Evolutionary conservation across 2,797 vertebrate species (phyloP), one percentile per base, ranked within the genome.

Genomic region (Eospalax fontanierii): DNA sequence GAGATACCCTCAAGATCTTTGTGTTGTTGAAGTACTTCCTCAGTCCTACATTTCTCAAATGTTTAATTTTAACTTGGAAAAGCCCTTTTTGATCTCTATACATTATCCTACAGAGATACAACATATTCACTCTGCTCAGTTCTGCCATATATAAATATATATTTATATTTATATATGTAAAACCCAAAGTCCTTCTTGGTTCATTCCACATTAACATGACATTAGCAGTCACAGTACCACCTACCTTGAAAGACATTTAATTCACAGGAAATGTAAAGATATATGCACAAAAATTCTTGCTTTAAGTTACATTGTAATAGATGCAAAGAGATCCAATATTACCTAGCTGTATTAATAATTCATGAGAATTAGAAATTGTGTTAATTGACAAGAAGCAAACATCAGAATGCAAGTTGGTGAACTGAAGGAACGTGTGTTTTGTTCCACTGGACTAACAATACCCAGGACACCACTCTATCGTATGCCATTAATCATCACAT

Each of bases 201-300:
- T 90, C 80, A 88, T 90, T 74, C 6, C 54, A 33, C 30, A 84
- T n/a, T n/a, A n/a, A n/a, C n/a, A n/a, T n/a, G n/a, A n/a, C n/a
- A n/a, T 68, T 59, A 87, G 38, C 26, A 70, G 26, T 40, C 12
- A 26, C 40, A 30, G 74, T 30, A 50, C 7, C 21, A 54, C 50
- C 68, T 24, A 35, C 15, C 83, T 1, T 57, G 38, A 74, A n/a
- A 93, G 16, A 30, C 3, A 85, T 74, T 28, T 40, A 63, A 90
- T 21, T 75, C 24, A 28, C 38, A 86, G 70, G 43, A 50, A 59
- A 80, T 35, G 0, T 68, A 88, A 83, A 88, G 79, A 84, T n/a
- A 26, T 75, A 30, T 46, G 21, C 61, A 65, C 10, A 79, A 26
- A 86, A 68, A 87, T 54, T 59, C 16, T 71, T 63, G 38, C 10